Evolutionary conservation across 2,113 vertebrate genomes (phyloP).

Genomic region (Chloroceryle aenea): DNA sequence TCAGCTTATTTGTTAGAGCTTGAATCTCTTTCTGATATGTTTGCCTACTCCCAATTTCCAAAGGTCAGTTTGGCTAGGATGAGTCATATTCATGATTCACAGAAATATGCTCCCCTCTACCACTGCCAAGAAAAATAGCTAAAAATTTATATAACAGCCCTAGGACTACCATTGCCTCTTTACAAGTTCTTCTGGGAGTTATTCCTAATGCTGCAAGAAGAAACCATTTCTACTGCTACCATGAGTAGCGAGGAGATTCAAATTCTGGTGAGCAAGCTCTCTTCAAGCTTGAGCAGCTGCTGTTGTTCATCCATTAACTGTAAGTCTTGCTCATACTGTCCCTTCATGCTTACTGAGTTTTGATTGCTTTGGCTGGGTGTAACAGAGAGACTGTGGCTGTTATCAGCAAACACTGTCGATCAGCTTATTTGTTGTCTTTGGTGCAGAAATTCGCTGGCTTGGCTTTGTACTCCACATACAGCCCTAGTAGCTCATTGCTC

Average conservation of each 20-base stretch:
- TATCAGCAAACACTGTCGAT: conserved; percentile 53
- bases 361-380: conserved; percentile 46
- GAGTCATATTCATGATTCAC: conserved; percentile 36
- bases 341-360: conserved; percentile 60
- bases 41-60: conserved; percentile 43
- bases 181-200: background rate
- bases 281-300: background rate
- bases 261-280: background rate
- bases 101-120: background rate
- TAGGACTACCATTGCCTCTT: background rate
- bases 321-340: conserved; percentile 31
- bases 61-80: conserved; percentile 63
- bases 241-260: background rate
- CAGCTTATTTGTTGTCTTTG: conserved; percentile 62
- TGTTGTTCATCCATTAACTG: conserved; percentile 21
- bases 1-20: conserved; percentile 27
- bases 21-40: conserved; percentile 34
- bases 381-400: conserved; percentile 16
- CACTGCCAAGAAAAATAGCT: conserved; percentile 7
- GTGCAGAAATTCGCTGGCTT: conserved; percentile 44
- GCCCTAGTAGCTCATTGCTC: background rate
- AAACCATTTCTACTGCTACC: background rate
- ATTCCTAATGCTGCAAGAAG: background rate
- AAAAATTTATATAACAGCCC: background rate
- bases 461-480: background rate